Evolutionary conservation across 2,797 vertebrate genomes (phyloP).

Genomic region (Cossypha heuglini): DNA sequence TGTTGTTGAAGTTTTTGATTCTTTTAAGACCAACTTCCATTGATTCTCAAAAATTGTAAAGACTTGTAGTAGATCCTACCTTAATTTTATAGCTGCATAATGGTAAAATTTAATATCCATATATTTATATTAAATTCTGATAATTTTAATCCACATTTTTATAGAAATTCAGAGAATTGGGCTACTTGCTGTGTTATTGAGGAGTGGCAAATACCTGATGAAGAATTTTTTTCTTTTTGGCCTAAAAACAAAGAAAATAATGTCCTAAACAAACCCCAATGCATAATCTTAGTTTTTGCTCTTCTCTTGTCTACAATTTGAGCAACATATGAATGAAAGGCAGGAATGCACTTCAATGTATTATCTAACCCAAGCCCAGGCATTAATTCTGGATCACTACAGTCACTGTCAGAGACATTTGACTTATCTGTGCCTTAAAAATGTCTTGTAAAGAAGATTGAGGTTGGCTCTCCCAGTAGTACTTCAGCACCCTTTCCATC

Average conservation of each 20-base stretch:
- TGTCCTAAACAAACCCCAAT: neutral
- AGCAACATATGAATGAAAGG: neutral
- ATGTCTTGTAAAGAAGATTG: neutral
- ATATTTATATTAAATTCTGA: neutral
- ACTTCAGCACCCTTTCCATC: neutral
- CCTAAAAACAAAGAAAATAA: neutral
- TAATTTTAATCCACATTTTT: neutral
- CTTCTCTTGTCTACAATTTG: neutral
- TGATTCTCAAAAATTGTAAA: neutral
- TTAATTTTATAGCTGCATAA: neutral
- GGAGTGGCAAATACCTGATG: neutral
- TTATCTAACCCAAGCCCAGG: neutral
- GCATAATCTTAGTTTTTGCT: neutral
- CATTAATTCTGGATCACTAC: neutral
- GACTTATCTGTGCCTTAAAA: neutral
- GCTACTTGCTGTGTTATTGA: neutral
- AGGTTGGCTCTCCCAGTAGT: neutral
- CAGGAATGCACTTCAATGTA: neutral
- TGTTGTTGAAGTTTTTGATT: neutral
- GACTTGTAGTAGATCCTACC: neutral
- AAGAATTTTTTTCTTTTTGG: neutral
- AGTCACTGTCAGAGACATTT: neutral
- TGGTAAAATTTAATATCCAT: neutral
- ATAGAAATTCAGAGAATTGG: too few relatives aligned
- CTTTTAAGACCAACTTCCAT: fast-evolving